Base-by-base conservation (phyloP, 2,113 vertebrate genomes). In the Chaetura pelagica region DNA sequence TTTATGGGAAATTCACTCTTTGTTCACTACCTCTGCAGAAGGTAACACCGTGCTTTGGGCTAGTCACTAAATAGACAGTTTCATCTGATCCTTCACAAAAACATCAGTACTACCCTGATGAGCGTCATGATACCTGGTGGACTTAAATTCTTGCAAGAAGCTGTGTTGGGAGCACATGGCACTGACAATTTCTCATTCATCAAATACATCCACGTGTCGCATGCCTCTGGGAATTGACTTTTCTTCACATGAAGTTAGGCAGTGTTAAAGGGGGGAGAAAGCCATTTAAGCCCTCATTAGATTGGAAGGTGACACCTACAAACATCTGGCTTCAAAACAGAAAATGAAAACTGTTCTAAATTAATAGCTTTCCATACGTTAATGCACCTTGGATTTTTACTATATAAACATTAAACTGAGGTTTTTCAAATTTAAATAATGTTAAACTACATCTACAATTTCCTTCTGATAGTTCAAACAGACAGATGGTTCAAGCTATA, bases 281-380 rank as follows among this genome's bases (percentile, higher is more conserved):
- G 57, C 22, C 46, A 57, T 93, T 90, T 63, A 67, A 84, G 63
- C 27, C 12, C 71, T 81, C 92, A 61, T 95, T 96, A 95, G 38
- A 86, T 52, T 74, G 87, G 92, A 97, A 96, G 94, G 94, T 95
- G 88, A 97, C 88, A 96, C 85, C 82, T 80, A 81, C 89, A 95
- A 96, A 96, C 92, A 95, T 93, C 95, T 94, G 88, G 88, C 88
- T 81, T 63, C 72, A 57, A 95, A 92, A 76, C 35, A 89, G 59
- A 92, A 84, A 64, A 84, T 13, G 35, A 38, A 84, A 91, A 80
- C 57, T 86, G 34, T 35, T 93, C 64, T 61, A 34, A 96, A 97
- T 95, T 86, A 88, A 94, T 13, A 59, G 88, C 57, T 76, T 94
- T 78, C 87, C 94, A 72, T n/a, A 44, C 18, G 1, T 91, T 95